Percentiles rank a stretch among this genome's conserved stretches.
Conservation (phyloP, 2,113 vertebrate genomes). For the Caranx ignobilis region DNA sequence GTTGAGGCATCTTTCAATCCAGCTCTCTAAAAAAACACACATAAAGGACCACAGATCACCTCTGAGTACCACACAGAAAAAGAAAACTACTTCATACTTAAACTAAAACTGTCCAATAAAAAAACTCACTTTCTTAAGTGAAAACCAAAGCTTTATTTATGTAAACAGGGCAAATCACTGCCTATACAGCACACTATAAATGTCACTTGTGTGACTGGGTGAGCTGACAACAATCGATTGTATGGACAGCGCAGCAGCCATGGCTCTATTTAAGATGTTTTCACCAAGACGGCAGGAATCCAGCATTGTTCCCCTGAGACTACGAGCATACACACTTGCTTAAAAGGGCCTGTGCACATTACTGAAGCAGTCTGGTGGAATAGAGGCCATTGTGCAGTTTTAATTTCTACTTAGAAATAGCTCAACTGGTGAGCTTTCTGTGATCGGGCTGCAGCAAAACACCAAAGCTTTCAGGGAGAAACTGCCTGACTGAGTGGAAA, state of each 20-base stretch:
- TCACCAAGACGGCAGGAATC: conserved; percentile 84
- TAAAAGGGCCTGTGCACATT: conserved; percentile 79
- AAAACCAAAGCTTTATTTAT: conserved; percentile 55
- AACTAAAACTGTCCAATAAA: neutral
- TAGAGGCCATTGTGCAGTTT: conserved; percentile 83
- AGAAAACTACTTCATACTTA: neutral
- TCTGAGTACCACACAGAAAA: neutral
- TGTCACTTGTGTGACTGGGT: conserved; percentile 68
- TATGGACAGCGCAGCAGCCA: conserved; percentile 71
- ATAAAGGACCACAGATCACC: conserved; percentile 15
- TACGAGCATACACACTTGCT: conserved; percentile 76
- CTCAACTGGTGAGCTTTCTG: conserved; percentile 83
- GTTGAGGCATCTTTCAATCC: conserved; percentile 99
- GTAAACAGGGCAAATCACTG: conserved; percentile 55
- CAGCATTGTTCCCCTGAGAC: conserved; percentile 81
- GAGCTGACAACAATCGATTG: conserved; percentile 76
- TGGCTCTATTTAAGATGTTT: conserved; percentile 84
- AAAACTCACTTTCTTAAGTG: conserved; percentile 15
- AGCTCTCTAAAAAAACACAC: conserved; percentile 91
- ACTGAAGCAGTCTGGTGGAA: conserved; percentile 75
- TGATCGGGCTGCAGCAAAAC: conserved; percentile 69
- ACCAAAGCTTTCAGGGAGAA: conserved; percentile 53
- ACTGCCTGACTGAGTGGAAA: conserved; percentile 32
- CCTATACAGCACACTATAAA: conserved; percentile 58
- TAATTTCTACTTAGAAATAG: conserved; percentile 83